These are phyloP conservation scores for Parnassius apollo DNA, from an alignment of 2,888 invertebrate species.

Conservation along the genomic window DNA sequence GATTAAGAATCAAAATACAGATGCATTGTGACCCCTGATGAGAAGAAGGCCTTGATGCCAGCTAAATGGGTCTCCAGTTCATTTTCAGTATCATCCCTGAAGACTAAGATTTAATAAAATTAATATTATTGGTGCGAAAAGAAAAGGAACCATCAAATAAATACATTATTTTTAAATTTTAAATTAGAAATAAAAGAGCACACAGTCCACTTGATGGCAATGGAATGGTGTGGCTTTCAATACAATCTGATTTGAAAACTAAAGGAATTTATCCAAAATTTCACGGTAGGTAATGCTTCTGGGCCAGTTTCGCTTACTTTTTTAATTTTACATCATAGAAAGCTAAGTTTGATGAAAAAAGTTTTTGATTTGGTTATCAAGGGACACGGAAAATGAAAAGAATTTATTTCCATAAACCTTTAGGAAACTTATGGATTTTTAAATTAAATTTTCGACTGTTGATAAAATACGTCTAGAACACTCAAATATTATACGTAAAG, in stretches of 20 bases:
- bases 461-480: not conserved
- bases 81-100: too few relatives aligned
- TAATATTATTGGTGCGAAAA: too few relatives aligned
- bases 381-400: not conserved
- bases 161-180: too few relatives aligned
- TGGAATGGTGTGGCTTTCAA: not conserved
- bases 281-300: not conserved
- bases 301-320: not conserved
- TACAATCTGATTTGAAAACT: not conserved
- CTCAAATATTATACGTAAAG: not conserved
- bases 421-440: not conserved
- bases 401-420: not conserved
- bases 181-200: not conserved
- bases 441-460: not conserved
- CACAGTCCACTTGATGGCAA: not conserved
- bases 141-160: too few relatives aligned
- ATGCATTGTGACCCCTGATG: too few relatives aligned
- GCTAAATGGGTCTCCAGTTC: too few relatives aligned
- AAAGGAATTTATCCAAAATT: not conserved
- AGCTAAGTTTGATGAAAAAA: slow-evolving; percentile 9
- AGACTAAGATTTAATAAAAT: too few relatives aligned
- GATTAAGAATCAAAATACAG: too few relatives aligned
- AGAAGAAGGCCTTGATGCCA: too few relatives aligned
- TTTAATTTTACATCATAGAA: slow-evolving; percentile 1
- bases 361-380: slow-evolving; percentile 4